Evolutionary conservation across 2,888 invertebrate genomes (phyloP), one percentile per base, ranked within the genome.

Genomic region (Chrysina gloriosa): DNA sequence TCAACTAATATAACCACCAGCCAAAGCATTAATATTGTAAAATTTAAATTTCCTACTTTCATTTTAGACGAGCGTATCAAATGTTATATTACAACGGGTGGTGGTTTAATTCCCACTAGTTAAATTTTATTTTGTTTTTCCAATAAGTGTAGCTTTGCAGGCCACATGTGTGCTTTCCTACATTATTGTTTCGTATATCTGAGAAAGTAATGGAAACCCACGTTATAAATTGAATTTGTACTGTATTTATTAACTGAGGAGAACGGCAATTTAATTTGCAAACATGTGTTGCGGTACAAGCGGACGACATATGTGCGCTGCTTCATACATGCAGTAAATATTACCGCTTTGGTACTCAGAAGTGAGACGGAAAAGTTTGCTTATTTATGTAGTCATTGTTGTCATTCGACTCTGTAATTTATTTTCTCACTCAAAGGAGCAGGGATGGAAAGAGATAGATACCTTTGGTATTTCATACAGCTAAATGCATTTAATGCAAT

Each of bases 311-410:
- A 45, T 61, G n/a, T n/a, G n/a, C n/a, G n/a, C n/a, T n/a, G n/a
- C n/a, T n/a, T n/a, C n/a, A n/a, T n/a, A n/a, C n/a, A n/a, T n/a
- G n/a, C n/a, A n/a, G n/a, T n/a, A n/a, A n/a, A n/a, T n/a, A 16
- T 3, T 19, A 61, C 16, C 27, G 58, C 58, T 11, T 58, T 42
- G 42, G 42, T 42, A 42, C 39, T 16, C 31, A n/a, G 16, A 61
- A 4, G 58, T 27, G 16, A 61, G 42, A 42, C 42, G 58, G 45
- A 61, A 61, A 61, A 61, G 58, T 61, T 61, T 61, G 42, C 58
- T 61, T 42, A 45, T 61, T 61, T 61, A 61, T 27, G 45, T 61
- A 61, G 42, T 25, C 42, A 36, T 61, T 42, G 54, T 54, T 54
- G 42, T 27, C 42, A 61, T 61, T 61, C 29, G 6, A 42, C 42